Evolutionary conservation across 1,140 invertebrate genomes (phyloP).

Genomic region (Cotesia glomerata): DNA sequence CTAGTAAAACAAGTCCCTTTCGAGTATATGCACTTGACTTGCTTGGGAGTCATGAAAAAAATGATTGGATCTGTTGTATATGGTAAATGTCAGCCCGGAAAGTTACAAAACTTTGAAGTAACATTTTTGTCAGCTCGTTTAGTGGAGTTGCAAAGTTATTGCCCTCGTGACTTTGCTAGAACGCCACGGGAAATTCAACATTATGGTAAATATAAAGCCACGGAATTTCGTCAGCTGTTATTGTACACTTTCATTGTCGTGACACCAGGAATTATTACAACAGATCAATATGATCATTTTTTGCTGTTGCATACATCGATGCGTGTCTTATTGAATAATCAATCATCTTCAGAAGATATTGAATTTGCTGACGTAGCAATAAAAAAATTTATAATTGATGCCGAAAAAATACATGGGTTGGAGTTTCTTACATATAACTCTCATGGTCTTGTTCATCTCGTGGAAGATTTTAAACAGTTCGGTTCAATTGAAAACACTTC

Average conservation of each 20-base stretch:
- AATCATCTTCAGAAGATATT: not conserved
- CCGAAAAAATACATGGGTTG: constrained; percentile 12
- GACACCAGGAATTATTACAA: constrained; percentile 26
- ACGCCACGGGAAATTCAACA: constrained; percentile 5
- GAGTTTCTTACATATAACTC: constrained; percentile 26
- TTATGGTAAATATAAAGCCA: constrained; percentile 31
- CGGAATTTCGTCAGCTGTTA: constrained; percentile 29
- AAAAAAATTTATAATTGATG: constrained; percentile 15
- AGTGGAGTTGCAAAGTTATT: constrained; percentile 9
- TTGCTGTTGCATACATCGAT: constrained; percentile 30
- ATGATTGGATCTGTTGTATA: constrained; percentile 16
- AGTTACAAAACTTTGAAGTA: constrained; percentile 8
- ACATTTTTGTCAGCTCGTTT: constrained; percentile 2
- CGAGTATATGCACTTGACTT: constrained; percentile 25
- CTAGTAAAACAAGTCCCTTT: constrained; percentile 22
- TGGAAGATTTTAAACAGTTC: constrained; percentile 24
- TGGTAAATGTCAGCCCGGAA: constrained; percentile 21
- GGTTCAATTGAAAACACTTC: constrained; percentile 25
- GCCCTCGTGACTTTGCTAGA: constrained; percentile 29
- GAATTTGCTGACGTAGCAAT: not conserved
- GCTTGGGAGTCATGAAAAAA: constrained; percentile 30
- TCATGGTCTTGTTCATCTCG: constrained; percentile 28
- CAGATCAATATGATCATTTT: constrained; percentile 28
- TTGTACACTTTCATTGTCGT: constrained; percentile 27
- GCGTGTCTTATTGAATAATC: not conserved